Evolutionary conservation across 2,113 vertebrate genomes (phyloP).

Genomic region (Carettochelys insculpta): DNA sequence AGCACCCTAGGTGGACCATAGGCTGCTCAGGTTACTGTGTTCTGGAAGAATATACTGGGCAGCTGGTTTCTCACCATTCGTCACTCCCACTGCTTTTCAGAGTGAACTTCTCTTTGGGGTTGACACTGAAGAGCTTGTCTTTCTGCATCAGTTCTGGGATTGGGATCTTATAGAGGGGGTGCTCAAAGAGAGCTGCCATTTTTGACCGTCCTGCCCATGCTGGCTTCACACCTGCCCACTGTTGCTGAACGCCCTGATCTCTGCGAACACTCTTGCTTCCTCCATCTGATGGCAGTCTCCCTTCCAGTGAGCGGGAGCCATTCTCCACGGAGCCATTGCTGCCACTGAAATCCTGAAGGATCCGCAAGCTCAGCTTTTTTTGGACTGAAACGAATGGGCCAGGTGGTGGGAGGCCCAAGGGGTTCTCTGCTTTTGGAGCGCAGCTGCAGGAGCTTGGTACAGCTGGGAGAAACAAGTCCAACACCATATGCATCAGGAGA

Average conservation of each 20-base stretch:
- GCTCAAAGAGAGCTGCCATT: conserved; percentile 77
- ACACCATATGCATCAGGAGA: conserved; percentile 75
- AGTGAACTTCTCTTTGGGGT: conserved; percentile 70
- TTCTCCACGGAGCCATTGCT: conserved; percentile 59
- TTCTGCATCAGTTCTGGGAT: conserved; percentile 62
- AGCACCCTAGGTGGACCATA: rapidly evolving
- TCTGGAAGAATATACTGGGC: background rate
- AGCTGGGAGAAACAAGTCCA: conserved; percentile 64
- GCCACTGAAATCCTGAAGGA: conserved; percentile 66
- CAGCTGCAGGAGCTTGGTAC: conserved; percentile 14
- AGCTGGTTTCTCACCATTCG: conserved; percentile 74
- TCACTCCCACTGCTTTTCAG: conserved; percentile 67
- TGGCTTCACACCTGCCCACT: rapidly evolving
- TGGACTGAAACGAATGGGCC: rapidly evolving
- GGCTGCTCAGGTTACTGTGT: rapidly evolving
- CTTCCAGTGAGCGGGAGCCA: background rate
- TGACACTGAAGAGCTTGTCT: conserved; percentile 80
- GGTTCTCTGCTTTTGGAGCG: background rate
- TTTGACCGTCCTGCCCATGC: conserved; percentile 46
- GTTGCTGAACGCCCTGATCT: background rate
- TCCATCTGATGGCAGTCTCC: rapidly evolving
- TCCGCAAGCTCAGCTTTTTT: conserved; percentile 46
- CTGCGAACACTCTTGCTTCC: background rate
- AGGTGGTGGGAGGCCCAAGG: rapidly evolving
- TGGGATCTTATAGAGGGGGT: conserved; percentile 80